Evolutionary conservation across 2,113 vertebrate species (phyloP).

Genomic region (Chelonoidis abingdonii): DNA sequence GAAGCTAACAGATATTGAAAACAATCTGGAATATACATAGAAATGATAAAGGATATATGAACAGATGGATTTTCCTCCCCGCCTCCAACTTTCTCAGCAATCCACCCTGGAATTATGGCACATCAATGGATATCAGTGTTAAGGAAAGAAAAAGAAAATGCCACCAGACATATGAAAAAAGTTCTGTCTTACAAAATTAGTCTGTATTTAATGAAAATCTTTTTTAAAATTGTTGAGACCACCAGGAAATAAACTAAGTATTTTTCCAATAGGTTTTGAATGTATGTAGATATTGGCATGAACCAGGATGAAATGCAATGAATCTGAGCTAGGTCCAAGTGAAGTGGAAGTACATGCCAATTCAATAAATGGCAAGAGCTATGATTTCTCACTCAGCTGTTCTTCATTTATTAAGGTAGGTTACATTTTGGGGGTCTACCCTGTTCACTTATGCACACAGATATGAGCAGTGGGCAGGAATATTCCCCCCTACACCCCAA

Average conservation of each 20-base stretch:
- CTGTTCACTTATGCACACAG: neutral
- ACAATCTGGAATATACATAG: neutral
- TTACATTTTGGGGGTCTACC: neutral
- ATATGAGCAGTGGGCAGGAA: neutral
- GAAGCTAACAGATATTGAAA: neutral
- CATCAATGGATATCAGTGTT: neutral
- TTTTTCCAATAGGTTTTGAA: neutral
- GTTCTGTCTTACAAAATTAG: neutral
- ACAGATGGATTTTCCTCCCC: neutral
- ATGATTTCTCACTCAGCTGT: neutral
- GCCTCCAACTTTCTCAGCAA: neutral
- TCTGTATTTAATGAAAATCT: neutral
- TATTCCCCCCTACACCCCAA: neutral
- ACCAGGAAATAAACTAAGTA: neutral
- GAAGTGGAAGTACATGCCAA: neutral
- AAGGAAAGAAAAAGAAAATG: neutral
- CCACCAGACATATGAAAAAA: neutral
- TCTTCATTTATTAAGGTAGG: neutral
- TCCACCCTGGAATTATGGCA: neutral
- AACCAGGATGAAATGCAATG: slow-evolving; percentile 10
- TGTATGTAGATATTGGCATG: neutral
- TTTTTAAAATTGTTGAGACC: neutral
- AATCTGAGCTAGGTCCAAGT: neutral
- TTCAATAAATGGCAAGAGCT: neutral
- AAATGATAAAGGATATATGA: neutral